Conservation (phyloP, 2,797 vertebrate species). For the Oryzias sinensis region DNA sequence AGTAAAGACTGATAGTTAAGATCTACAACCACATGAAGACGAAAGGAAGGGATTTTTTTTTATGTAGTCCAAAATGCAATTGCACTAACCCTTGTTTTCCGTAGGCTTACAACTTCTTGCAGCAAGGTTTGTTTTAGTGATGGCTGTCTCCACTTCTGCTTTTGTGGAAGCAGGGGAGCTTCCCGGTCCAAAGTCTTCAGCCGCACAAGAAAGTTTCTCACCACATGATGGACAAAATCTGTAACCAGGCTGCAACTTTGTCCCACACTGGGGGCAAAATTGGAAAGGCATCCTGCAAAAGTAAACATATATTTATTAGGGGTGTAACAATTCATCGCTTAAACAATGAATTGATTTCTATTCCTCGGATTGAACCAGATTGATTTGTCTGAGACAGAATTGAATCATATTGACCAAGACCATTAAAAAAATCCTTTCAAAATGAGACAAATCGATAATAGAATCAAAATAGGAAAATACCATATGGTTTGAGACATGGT, state of each 20-base stretch:
- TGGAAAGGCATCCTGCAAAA: constrained; percentile 74
- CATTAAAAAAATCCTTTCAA: no score
- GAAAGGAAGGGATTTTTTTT: background rate
- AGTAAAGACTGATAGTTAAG: background rate
- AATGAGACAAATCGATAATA: no score
- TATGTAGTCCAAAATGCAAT: background rate
- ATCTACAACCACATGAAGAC: background rate
- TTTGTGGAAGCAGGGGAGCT: constrained; percentile 2
- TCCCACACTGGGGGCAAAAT: constrained; percentile 89
- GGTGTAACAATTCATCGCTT: no score
- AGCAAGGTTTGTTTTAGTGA: constrained; percentile 3
- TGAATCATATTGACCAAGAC: no score
- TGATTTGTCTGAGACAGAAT: no score
- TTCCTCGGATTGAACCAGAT: no score
- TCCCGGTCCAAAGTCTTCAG: constrained; percentile 16
- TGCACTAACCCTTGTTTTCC: constrained; percentile 9
- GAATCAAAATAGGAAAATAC: no score
- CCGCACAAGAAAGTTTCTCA: constrained; percentile 64
- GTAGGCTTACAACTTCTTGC: constrained; percentile 3
- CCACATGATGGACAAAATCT: constrained; percentile 89
- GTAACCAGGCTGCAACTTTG: constrained; percentile 76
- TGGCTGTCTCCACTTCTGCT: constrained; percentile 1
- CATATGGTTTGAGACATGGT: no score
- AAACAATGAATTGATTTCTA: no score
- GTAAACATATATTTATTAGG: constrained; percentile 7